Base-by-base conservation (phyloP, 2,888 invertebrate genomes). In the Macaria liturata region DNA sequence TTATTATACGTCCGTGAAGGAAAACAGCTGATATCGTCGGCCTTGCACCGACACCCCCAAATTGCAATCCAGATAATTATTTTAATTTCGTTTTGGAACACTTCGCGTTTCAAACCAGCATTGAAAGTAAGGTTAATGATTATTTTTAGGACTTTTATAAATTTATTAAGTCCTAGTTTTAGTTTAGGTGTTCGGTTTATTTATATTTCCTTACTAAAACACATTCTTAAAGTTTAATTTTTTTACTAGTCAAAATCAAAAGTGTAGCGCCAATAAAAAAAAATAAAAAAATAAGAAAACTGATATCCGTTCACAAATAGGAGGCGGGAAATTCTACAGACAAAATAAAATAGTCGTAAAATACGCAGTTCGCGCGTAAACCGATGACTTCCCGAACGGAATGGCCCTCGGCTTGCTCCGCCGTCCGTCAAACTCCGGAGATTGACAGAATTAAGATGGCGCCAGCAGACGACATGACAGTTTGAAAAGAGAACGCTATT, bases 1-100 rank as follows among this genome's bases (percentile, higher is more conserved):
- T 20, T 4, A 40, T 34, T 57, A 49, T 45, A 39, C n/a, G 52
- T 30, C 32, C 45, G 45, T 66, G 64, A 57, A 57, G 32, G 8
- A 43, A 43, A 52, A 49, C 51, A 52, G 61, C 59, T 64, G 47
- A 57, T 52, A 46, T 40, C 32, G 51, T 48, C 31, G n/a, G 75
- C 78, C 75, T 70, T 75, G 72, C 71, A 66, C 4, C 34, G 4
- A 72, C 69, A 68, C 69, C 76, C 80, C 39, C 49, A n/a, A 57
- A 57, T 75, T 83, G 82, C 83, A 84, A 85, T 86, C 76, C 77
- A 81, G 80, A 83, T 86, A 85, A 87, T 86, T 86, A 88, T 85
- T 86, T 85, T 84, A 86, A 87, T 86, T 87, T 81, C 32, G 48
- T 49, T 57, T 52, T 52, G 4, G 6, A 44, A 30, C 7, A 30